Percentiles rank a stretch among this genome's conserved stretches.
phyloP scores from a whole-genome alignment of 1,140 invertebrate genomes.

The Lethocerus indicus region DNA sequence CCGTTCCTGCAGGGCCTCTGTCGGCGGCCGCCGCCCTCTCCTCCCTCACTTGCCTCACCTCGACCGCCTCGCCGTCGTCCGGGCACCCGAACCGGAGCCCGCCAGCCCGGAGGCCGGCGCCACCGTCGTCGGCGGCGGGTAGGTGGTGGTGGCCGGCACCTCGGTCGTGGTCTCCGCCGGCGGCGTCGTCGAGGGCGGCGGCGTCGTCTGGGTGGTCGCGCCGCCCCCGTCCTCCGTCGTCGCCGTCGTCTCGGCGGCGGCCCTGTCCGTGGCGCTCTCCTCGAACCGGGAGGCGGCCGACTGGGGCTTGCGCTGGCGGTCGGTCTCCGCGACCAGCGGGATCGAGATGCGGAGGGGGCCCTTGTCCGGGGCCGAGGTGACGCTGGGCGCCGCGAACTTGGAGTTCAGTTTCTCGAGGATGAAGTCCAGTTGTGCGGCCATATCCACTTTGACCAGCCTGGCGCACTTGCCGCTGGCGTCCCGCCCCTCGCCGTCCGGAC shows the following conservation, averaged over 20 bases:
- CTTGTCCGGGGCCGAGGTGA: constrained; percentile 5
- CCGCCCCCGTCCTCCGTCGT: neutral
- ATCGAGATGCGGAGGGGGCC: constrained; percentile 10
- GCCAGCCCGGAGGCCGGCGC: too few species aligned
- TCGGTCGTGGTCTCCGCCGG: constrained; percentile 2
- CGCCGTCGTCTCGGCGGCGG: neutral
- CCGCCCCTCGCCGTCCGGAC: constrained; percentile 33
- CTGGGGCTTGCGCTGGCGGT: neutral
- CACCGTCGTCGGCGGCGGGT: neutral
- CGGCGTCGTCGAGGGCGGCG: neutral
- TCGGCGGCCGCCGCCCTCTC: too few species aligned
- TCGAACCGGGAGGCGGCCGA: neutral
- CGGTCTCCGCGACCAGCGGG: constrained; percentile 3
- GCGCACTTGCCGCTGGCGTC: constrained; percentile 36
- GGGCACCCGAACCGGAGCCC: too few species aligned
- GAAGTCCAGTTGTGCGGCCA: constrained; percentile 31
- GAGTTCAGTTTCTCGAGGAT: constrained; percentile 33
- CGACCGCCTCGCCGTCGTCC: too few species aligned
- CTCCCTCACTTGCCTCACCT: too few species aligned
- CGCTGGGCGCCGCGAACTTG: constrained; percentile 23
- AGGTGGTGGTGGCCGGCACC: neutral
- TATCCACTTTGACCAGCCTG: constrained; percentile 31
- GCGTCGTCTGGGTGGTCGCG: constrained; percentile 5
- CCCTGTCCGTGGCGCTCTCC: neutral
- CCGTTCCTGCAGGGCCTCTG: too few species aligned